These are phyloP conservation scores for Lepidocyrtinus sp. DNA, from an alignment of 2,888 invertebrate genomes.

Conservation along the genomic window DNA sequence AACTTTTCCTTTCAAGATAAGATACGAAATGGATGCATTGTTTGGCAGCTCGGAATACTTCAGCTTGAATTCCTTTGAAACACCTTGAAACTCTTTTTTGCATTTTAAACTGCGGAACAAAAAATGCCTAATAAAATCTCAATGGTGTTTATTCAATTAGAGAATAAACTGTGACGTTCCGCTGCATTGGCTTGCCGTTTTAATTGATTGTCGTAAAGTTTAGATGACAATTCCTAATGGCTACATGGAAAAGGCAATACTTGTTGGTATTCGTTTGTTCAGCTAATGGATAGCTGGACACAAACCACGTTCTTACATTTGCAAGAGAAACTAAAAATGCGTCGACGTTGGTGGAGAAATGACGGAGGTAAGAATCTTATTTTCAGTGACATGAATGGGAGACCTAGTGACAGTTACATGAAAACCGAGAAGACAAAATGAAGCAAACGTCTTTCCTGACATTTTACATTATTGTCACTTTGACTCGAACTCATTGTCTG, in stretches of 20 bases:
- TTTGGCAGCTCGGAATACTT: background rate
- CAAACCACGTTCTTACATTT: background rate
- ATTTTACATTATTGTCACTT: constrained; percentile 52
- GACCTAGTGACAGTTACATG: constrained; percentile 45
- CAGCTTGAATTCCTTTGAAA: background rate
- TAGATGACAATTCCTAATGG: no score
- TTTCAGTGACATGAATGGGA: constrained; percentile 12
- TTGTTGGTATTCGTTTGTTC: background rate
- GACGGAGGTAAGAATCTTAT: background rate
- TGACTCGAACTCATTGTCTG: background rate
- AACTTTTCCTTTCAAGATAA: background rate
- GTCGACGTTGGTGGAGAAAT: no score
- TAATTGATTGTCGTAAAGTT: background rate
- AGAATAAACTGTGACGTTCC: background rate
- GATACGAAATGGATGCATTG: background rate
- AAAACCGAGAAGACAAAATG: constrained; percentile 46
- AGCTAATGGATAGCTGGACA: background rate
- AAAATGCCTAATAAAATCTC: background rate
- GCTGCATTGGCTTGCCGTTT: background rate
- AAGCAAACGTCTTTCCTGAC: constrained; percentile 41
- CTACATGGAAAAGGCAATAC: background rate
- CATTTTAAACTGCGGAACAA: background rate
- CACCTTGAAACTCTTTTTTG: background rate
- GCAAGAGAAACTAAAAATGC: background rate
- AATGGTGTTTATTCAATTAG: background rate